These are phyloP conservation scores for Pteruthius melanotis DNA, from an alignment of 2,113 vertebrate species.

Conservation along the genomic window DNA sequence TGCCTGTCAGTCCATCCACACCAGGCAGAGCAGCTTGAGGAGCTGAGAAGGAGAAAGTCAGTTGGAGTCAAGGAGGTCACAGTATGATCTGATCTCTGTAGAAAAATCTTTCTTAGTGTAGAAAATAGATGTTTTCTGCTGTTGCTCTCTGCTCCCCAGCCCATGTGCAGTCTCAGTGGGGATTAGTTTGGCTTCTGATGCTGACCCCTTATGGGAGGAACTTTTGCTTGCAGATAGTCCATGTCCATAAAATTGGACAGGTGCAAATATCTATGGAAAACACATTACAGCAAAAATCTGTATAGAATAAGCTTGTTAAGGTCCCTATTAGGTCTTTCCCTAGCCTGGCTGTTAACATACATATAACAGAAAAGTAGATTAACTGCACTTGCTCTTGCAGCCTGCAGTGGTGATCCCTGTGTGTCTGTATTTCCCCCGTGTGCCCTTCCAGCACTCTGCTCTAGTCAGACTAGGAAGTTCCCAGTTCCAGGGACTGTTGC, in stretches of 20 bases:
- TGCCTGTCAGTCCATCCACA: neutral
- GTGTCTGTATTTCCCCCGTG: accelerated
- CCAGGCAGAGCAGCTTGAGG: neutral
- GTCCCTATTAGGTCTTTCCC: neutral
- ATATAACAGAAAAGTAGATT: neutral
- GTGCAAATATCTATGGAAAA: neutral
- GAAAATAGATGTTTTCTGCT: neutral
- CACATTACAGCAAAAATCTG: neutral
- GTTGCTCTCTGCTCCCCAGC: neutral
- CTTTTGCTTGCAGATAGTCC: neutral
- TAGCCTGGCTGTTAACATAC: neutral
- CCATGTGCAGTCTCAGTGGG: neutral
- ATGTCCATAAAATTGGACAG: neutral
- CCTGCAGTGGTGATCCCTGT: neutral
- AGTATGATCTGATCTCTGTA: neutral
- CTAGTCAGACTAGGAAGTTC: neutral
- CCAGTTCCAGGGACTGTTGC: neutral
- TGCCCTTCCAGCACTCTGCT: neutral
- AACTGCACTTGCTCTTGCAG: neutral
- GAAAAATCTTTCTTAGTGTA: neutral
- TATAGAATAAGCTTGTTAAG: neutral
- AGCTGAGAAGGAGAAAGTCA: neutral
- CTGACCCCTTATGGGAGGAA: neutral
- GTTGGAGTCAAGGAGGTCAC: neutral
- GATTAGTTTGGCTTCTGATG: neutral